phyloP scores from a whole-genome alignment of 2,888 invertebrate genomes.

The Oligia strigilis region DNA sequence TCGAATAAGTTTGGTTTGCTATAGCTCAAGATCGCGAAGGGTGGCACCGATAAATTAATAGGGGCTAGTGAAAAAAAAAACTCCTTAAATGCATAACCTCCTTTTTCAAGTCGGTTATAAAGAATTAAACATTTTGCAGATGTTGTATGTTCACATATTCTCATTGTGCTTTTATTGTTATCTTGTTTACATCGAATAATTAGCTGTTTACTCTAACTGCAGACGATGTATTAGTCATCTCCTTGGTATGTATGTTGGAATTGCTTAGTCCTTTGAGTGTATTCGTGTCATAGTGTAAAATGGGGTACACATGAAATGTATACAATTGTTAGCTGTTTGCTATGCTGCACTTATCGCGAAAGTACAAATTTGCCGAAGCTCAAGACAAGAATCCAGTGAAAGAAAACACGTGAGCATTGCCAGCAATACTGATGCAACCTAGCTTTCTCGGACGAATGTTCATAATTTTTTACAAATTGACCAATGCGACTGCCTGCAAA shows the following conservation, averaged over 20 bases:
- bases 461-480: conserved; percentile 25
- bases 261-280: background rate
- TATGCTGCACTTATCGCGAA: background rate
- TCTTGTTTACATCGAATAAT: background rate
- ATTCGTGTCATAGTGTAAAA: background rate
- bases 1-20: background rate
- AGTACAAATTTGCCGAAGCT: background rate
- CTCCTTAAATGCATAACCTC: background rate
- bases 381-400: background rate
- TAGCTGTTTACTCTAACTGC: background rate
- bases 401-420: background rate
- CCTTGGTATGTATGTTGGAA: background rate
- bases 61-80: background rate
- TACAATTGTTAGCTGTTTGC: background rate
- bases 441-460: background rate
- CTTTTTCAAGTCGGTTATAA: background rate
- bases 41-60: background rate
- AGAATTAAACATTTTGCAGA: background rate
- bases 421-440: background rate
- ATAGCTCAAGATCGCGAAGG: background rate
- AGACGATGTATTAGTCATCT: background rate
- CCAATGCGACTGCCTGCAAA: background rate
- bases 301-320: background rate
- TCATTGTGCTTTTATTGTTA: background rate
- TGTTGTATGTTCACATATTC: background rate